Conservation (phyloP, 2,888 invertebrate genomes). For the Nymphalis c-album region DNA sequence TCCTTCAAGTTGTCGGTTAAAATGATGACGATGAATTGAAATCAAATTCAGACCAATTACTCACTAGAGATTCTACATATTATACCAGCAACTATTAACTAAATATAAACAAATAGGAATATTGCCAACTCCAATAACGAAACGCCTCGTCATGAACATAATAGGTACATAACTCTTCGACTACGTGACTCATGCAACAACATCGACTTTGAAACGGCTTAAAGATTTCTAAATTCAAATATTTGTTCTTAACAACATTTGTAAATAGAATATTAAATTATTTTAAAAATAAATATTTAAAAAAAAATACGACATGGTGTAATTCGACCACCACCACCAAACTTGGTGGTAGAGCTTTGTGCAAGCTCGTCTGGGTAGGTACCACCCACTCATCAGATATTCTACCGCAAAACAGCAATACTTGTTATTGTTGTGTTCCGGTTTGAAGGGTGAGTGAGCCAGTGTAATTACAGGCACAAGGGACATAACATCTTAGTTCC, state of each 20-base stretch:
- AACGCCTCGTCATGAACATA: conserved; percentile 32
- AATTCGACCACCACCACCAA: too few relatives aligned
- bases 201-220: conserved; percentile 40
- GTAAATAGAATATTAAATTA: too few relatives aligned
- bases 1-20: neutral
- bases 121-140: neutral
- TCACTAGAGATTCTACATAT: too few relatives aligned
- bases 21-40: neutral
- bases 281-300: too few relatives aligned
- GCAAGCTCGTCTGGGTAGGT: too few relatives aligned
- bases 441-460: too few relatives aligned
- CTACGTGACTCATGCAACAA: conserved; percentile 41
- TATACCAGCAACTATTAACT: neutral
- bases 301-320: neutral
- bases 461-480: too few relatives aligned
- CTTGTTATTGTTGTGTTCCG: too few relatives aligned
- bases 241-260: neutral
- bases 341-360: too few relatives aligned
- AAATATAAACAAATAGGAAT: conserved; percentile 3
- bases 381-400: too few relatives aligned
- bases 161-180: conserved; percentile 39
- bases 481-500: too few relatives aligned
- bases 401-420: too few relatives aligned
- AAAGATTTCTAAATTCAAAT: conserved; percentile 46
- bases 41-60: neutral